phyloP scores from a whole-genome alignment of 2,113 vertebrate species.

The Strix uralensis region DNA sequence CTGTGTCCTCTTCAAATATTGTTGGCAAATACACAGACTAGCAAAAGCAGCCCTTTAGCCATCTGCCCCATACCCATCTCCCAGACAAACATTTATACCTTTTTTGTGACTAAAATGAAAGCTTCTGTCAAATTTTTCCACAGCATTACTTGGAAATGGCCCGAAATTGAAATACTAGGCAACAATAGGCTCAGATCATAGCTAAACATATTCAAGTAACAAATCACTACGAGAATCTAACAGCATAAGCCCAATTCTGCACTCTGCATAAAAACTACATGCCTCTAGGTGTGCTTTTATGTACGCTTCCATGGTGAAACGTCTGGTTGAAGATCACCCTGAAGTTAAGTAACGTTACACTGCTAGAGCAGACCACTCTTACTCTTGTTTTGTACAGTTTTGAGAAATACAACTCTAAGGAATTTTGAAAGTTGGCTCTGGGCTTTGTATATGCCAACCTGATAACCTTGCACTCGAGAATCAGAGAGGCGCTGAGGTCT shows the following conservation, averaged over 20 bases:
- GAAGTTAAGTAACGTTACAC: neutral
- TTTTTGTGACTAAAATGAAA: neutral
- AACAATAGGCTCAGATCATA: neutral
- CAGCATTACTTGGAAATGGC: neutral
- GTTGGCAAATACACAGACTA: neutral
- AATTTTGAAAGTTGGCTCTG: neutral
- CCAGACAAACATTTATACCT: neutral
- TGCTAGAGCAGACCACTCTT: neutral
- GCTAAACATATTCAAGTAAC: neutral
- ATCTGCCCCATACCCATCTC: neutral
- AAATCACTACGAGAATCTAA: neutral
- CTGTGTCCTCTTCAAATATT: slow-evolving; percentile 17
- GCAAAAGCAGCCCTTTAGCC: slow-evolving; percentile 10
- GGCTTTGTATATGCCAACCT: neutral
- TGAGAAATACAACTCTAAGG: neutral
- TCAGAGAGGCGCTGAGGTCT: neutral
- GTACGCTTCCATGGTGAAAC: neutral
- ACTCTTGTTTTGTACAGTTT: neutral
- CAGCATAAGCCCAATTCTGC: neutral
- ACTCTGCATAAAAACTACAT: neutral
- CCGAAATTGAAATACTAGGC: neutral
- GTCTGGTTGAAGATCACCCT: neutral
- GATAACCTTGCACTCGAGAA: neutral
- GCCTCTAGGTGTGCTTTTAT: neutral
- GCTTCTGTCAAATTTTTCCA: neutral